Evolutionary conservation across 53 echinoderm and acorn worm genomes (phyloP), one percentile per base, ranked within the genome.

Genomic region (Hippasteria phrygiana): DNA sequence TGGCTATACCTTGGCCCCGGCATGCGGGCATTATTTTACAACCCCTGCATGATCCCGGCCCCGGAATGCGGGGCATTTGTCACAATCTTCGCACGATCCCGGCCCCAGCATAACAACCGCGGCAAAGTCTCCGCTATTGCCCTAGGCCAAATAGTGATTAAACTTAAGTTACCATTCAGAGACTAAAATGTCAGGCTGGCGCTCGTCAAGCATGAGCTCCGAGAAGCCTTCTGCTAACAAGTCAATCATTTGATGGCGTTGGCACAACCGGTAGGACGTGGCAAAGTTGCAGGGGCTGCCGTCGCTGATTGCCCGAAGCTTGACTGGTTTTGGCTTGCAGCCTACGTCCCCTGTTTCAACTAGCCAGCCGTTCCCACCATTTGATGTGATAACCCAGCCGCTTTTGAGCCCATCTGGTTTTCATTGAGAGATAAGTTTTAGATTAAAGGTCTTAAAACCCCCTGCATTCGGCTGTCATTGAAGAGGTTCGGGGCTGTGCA

Each of bases 111-210:
- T n/a, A n/a, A n/a, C n/a, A n/a, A n/a, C n/a, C n/a, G n/a, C n/a
- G n/a, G n/a, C n/a, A n/a, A n/a, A n/a, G n/a, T n/a, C n/a, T n/a
- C n/a, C n/a, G n/a, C n/a, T n/a, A n/a, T n/a, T n/a, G n/a, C n/a
- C n/a, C n/a, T n/a, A n/a, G n/a, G n/a, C n/a, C n/a, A n/a, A n/a
- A n/a, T n/a, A n/a, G n/a, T n/a, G n/a, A n/a, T n/a, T n/a, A n/a
- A n/a, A n/a, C n/a, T n/a, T n/a, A n/a, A n/a, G n/a, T n/a, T 74
- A 97, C 97, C 97, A 97, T 67, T 97, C 97, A 34, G 94, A 90
- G 36, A 97, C 83, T 17, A 90, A 78, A 43, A 97, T 92, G 12
- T 87, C 64, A 11, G 97, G 97, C 62, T 92, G 91, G 10, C 88
- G 40, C 56, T 90, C 62, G 66, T 97, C 97, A 42, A 97, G 40